Conservation (phyloP, 1,140 invertebrate genomes). For the Aphidius gifuensis region DNA sequence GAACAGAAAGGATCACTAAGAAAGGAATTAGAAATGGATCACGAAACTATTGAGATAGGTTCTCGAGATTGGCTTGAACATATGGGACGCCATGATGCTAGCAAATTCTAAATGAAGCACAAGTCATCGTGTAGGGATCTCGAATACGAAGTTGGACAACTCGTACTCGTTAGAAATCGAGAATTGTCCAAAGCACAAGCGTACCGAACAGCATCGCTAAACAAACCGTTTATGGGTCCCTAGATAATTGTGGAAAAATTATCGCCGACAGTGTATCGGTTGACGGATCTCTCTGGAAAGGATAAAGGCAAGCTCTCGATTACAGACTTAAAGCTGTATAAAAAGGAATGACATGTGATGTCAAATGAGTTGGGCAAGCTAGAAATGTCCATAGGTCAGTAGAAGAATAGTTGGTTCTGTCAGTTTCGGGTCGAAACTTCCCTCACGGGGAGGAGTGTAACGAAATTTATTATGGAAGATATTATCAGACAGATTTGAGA, state of each 20-base stretch:
- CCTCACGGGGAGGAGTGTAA: too few relatives aligned
- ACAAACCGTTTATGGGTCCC: conserved; percentile 41
- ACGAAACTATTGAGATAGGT: not conserved
- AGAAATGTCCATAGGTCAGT: too few relatives aligned
- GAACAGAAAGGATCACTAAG: conserved; percentile 12
- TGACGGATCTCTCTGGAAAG: conserved; percentile 15
- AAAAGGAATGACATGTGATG: too few relatives aligned
- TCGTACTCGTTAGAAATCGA: conserved; percentile 19
- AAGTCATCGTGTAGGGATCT: too few relatives aligned
- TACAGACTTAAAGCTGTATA: conserved; percentile 19
- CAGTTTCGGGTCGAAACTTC: too few relatives aligned
- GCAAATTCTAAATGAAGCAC: not conserved
- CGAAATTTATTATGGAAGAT: too few relatives aligned
- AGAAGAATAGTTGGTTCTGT: too few relatives aligned
- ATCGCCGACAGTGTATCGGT: conserved; percentile 30
- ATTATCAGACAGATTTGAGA: too few relatives aligned
- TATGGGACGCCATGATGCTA: conserved; percentile 14
- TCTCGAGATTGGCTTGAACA: conserved; percentile 19
- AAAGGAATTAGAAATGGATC: not conserved
- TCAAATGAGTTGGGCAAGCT: too few relatives aligned
- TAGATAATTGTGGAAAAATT: conserved; percentile 31
- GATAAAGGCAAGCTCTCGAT: conserved; percentile 16
- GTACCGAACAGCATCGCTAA: conserved; percentile 39
- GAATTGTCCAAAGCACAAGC: conserved; percentile 30
- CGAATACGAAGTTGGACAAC: not conserved